These are phyloP conservation scores for Amphipyra tragopoginis DNA, from an alignment of 2,888 invertebrate genomes.

Conservation along the genomic window DNA sequence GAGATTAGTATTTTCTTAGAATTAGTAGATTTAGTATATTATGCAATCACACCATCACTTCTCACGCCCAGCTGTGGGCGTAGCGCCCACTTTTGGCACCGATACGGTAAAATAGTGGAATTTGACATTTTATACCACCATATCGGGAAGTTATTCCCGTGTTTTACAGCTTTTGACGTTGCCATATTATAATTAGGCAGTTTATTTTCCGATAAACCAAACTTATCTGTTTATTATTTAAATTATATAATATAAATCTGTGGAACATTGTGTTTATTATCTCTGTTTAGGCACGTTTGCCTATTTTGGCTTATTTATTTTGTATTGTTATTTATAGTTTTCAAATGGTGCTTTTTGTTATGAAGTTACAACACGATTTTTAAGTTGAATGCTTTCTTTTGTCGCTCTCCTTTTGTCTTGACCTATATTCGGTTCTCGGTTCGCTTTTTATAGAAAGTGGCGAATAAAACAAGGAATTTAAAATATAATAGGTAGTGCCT, in stretches of 20 bases:
- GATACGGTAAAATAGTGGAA: slow-evolving; percentile 51
- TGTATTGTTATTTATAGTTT: not conserved
- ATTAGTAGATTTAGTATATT: slow-evolving; percentile 16
- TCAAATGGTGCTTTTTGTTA: no score
- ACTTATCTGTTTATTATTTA: slow-evolving; percentile 42
- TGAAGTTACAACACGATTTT: no score
- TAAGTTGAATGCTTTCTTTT: no score
- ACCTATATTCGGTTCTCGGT: no score
- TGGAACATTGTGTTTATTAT: slow-evolving; percentile 15
- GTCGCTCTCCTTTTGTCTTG: no score
- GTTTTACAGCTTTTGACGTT: slow-evolving; percentile 30
- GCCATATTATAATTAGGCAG: slow-evolving; percentile 20
- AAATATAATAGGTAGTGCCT: no score
- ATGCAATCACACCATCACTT: slow-evolving; percentile 32
- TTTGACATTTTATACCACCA: slow-evolving; percentile 32
- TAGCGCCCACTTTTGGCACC: slow-evolving; percentile 50
- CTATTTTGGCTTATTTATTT: slow-evolving; percentile 1
- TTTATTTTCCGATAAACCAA: slow-evolving; percentile 31
- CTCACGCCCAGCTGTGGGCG: slow-evolving; percentile 43
- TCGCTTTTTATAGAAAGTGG: no score
- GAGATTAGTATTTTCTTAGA: slow-evolving; percentile 4
- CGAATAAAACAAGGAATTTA: no score
- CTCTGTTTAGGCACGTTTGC: slow-evolving; percentile 5
- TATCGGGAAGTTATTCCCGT: slow-evolving; percentile 35
- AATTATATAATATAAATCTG: slow-evolving; percentile 17